A percentile compares a stretch with the other conserved stretches of the same genome.
These are phyloP conservation scores for Aramus guarauna DNA, from an alignment of 2,113 vertebrate genomes.

Conservation along the genomic window DNA sequence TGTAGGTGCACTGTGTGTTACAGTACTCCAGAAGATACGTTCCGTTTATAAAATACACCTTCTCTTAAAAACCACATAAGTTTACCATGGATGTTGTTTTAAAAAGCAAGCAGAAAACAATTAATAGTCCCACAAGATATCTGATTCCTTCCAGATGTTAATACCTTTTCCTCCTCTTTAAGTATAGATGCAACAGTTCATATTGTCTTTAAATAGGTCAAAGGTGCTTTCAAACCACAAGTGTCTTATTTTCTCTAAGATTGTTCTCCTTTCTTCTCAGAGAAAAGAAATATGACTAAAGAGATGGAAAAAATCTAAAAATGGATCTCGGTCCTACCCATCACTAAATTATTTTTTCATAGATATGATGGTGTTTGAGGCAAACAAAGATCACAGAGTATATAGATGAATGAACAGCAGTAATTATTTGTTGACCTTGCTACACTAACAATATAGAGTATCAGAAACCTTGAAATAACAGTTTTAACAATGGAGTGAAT, in stretches of 20 bases:
- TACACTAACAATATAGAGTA: neutral
- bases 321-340: neutral
- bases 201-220: neutral
- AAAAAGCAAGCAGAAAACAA: neutral
- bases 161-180: neutral
- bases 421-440: neutral
- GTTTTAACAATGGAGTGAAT: neutral
- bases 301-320: neutral
- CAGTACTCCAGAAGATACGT: neutral
- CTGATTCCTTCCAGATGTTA: neutral
- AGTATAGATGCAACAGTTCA: neutral
- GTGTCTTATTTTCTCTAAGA: neutral
- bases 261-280: neutral
- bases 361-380: neutral
- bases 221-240: neutral
- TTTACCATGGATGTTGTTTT: neutral
- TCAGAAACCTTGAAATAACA: neutral
- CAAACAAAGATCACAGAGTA: neutral
- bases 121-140: neutral
- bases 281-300: neutral
- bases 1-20: neutral
- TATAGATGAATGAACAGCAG: neutral
- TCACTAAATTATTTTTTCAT: neutral
- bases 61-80: neutral
- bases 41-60: neutral